Base-by-base conservation (phyloP, 2,113 vertebrate genomes). In the Excalfactoria chinensis region DNA sequence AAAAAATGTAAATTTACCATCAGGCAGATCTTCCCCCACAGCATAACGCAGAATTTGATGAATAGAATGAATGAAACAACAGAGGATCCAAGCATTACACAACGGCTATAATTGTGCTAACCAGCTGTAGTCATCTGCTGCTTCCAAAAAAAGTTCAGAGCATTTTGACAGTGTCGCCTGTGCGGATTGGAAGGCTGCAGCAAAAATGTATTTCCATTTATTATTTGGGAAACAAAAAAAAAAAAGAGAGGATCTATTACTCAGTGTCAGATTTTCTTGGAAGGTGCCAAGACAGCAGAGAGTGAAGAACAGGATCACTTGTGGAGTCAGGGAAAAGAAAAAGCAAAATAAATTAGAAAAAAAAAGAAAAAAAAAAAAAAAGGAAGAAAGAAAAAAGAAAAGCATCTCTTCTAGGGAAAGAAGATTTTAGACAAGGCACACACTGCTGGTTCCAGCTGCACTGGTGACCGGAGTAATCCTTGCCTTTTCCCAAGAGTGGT, bases 91-190 rank as follows among this genome's bases (percentile, higher is more conserved):
- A 93, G 68, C 68, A 73, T 84, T 88, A 93, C 75, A 95, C 86
- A 93, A 93, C 9, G 13, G 80, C 81, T 90, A 86, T 90, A 95
- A 95, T 93, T 96, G 96, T 97, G 80, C 92, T 96, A 96, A 96
- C 95, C 96, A 96, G 95, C 95, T 97, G 96, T 93, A 95, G 95
- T 97, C 95, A 95, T 94, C 93, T 96, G 93, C 94, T 96, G 94
- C 95, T 95, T 96, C 95, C 92, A 96, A 96, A 96, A 96, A 96
- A 95, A 95, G 95, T 95, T 96, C 95, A 93, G 86, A 60, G 34
- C 62, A 35, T 79, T 85, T 86, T 89, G 93, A 89, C 73, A 88
- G 14, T 95, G 62, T 91, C 69, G 76, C 70, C 87, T 89, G 51
- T 66, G 88, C 1, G 10, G 82, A 90, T 76, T 92, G 90, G 78